Base-by-base conservation (phyloP, 1,140 invertebrate genomes). In the Diachasmimorpha longicaudata region DNA sequence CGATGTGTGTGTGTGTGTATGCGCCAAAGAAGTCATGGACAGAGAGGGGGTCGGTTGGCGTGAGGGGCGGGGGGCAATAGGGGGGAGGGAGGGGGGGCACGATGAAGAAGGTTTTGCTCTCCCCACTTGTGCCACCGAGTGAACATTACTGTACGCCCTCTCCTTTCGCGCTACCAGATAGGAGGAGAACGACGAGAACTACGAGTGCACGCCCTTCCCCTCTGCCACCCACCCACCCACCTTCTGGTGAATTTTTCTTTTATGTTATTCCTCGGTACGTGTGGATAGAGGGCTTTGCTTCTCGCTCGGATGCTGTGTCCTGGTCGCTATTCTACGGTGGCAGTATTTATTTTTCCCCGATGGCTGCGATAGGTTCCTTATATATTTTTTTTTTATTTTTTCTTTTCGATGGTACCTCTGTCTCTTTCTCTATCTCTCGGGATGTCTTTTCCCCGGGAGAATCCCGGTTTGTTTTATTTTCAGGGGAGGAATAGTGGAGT, bases 101-200 rank as follows among this genome's bases (percentile, higher is more conserved):
- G 72, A 39, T 25, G 72, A 55, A 42, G 76, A 76, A 46, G 72
- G 63, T 39, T 55, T 73, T 70, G 79, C 74, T 16, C 36, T 70
- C 39, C 13, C 85, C 85, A 84, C 85, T 84, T 81, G 58, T 42
- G 79, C 14, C 21, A 70, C 48, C 55, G 74, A 82, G 85, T 83
- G 81, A 85, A 84, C 85, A 84, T 84, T 85, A 85, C 85, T 86
- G 85, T 87, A 88, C 86, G 86, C 85, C 84, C 85, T 85, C 85
- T 79, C 78, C 79, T 63, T 70, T 63, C 75, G 48, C 74, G 74
- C 74, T 75, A 81, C 75, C 78, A 79, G 81, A 84, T 84, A 86
- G 86, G 85, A 86, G 86, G 86, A 86, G 85, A 85, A 85, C 80
- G 44, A 81, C 81, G 80, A 88, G 87, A 86, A 85, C 58, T 25